Evolutionary conservation across 2,888 invertebrate genomes (phyloP).

Genomic region (Cantharis nigra): DNA sequence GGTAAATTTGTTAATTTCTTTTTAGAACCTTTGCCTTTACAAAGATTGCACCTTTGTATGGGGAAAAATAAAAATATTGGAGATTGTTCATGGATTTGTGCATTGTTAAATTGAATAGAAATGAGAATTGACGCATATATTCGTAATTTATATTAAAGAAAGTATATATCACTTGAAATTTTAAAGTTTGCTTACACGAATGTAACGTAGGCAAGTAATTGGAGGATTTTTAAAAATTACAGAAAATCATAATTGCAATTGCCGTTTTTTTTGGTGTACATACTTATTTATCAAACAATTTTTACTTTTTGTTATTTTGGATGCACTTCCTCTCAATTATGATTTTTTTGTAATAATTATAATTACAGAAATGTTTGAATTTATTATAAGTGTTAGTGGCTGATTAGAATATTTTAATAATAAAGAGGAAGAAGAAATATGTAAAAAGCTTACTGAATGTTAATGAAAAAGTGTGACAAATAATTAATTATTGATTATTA

Average conservation of each 20-base stretch:
- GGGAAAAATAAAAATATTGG: slow-evolving; percentile 19
- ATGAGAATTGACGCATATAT: slow-evolving; percentile 4
- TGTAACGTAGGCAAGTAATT: slow-evolving; percentile 25
- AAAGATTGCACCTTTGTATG: background rate
- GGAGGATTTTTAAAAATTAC: slow-evolving; percentile 5
- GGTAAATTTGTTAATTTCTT: slow-evolving; percentile 43
- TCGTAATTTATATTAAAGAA: slow-evolving; percentile 6
- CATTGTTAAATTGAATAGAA: slow-evolving; percentile 22
- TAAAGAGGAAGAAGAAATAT: slow-evolving; percentile 37
- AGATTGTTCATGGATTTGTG: slow-evolving; percentile 27
- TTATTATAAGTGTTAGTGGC: slow-evolving; percentile 53
- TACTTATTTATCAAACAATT: slow-evolving; percentile 4
- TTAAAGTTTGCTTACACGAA: slow-evolving; percentile 24
- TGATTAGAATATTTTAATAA: slow-evolving; percentile 52
- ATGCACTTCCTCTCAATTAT: slow-evolving; percentile 10
- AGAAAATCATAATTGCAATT: slow-evolving; percentile 20
- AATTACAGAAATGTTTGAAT: slow-evolving; percentile 42
- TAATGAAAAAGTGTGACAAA: slow-evolving; percentile 42
- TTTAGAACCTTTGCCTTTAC: background rate
- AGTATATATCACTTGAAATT: slow-evolving; percentile 19
- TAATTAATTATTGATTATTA: slow-evolving; percentile 37
- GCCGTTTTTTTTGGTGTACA: background rate
- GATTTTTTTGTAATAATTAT: slow-evolving; percentile 31
- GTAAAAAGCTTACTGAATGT: slow-evolving; percentile 48
- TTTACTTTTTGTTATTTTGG: background rate